Base-by-base conservation (phyloP, 2,113 vertebrate species). In the Noctilio leporinus region DNA sequence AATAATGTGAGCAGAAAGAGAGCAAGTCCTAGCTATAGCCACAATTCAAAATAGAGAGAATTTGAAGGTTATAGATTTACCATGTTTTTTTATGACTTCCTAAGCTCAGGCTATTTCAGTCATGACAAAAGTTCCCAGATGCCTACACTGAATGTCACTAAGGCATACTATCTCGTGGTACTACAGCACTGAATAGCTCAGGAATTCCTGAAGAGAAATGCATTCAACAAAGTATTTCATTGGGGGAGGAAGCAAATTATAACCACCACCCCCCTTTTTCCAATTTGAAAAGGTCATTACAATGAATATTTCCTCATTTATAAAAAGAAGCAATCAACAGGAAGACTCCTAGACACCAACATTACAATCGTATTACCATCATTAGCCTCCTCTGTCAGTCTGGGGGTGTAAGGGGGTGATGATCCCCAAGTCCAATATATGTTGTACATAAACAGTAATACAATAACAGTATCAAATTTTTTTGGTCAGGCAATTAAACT, bases 401-500 rank as follows among this genome's bases (percentile, higher is more conserved):
- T 55, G 47, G 86, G 45, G 76, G 64, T 91, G 1, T 38, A 24
- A 24, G 40, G 17, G n/a, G 51, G 6, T 76, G 65, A 80, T 84
- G 57, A 93, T 75, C 77, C 75, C 75, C 49, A 96, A 94, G 53
- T 96, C 59, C 96, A 89, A 97, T 96, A 84, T 92, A 96, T 94
- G 53, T 80, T 96, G 57, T 95, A 95, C 85, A 96, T 95, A 98
- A 97, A 97, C 80, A 97, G 89, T 93, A 98, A 97, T 86, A 96
- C 76, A 97, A 97, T 67, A 97, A 26, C 38, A 94, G 59, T 96
- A 97, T 97, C 97, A 97, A 95, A 76, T 97, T 97, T 98, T 97
- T 98, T 98, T 98, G 95, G 89, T 98, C 97, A 98, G 94, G 92
- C 96, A 98, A 98, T 98, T 99, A 98, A 98, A 98, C 95, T 97